These are phyloP conservation scores for Sardina pilchardus DNA, from an alignment of 2,113 vertebrate genomes.

Conservation along the genomic window DNA sequence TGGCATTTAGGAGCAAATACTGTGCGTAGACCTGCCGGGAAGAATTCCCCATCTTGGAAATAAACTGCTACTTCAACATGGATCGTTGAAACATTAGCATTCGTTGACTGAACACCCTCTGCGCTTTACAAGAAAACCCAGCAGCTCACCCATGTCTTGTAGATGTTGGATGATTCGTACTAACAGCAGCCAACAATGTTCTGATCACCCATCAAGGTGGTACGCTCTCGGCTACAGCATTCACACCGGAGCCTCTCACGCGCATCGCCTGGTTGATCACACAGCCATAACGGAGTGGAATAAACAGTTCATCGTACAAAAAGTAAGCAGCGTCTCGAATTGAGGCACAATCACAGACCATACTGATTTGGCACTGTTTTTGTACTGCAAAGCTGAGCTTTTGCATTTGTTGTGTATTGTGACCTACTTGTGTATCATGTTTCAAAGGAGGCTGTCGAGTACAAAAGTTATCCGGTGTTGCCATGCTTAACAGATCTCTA, in stretches of 20 bases:
- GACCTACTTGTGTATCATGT: background rate
- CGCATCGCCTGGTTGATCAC: slow-evolving; percentile 28
- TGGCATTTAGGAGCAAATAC: background rate
- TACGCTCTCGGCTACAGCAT: background rate
- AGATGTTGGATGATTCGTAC: slow-evolving; percentile 15
- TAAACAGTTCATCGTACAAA: slow-evolving; percentile 4
- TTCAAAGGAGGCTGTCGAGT: background rate
- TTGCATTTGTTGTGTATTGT: background rate
- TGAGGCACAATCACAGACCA: background rate
- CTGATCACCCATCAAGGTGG: slow-evolving; percentile 9
- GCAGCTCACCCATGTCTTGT: slow-evolving; percentile 15
- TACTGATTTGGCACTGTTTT: background rate
- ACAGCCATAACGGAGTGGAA: slow-evolving; percentile 14
- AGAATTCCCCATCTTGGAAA: slow-evolving; percentile 63
- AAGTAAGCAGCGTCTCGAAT: slow-evolving; percentile 11
- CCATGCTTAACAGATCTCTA: background rate
- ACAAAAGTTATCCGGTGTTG: background rate
- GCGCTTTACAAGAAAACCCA: slow-evolving; percentile 35
- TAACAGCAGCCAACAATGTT: background rate
- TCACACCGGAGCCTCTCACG: background rate
- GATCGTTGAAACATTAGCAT: slow-evolving; percentile 47
- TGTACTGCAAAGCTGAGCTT: background rate
- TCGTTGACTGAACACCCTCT: slow-evolving; percentile 45
- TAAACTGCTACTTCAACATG: slow-evolving; percentile 53
- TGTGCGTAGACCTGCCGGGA: slow-evolving; percentile 23